Evolutionary conservation across 2,113 vertebrate species (phyloP), one percentile per base, ranked within the genome.

Genomic region (Lutjanus erythropterus): DNA sequence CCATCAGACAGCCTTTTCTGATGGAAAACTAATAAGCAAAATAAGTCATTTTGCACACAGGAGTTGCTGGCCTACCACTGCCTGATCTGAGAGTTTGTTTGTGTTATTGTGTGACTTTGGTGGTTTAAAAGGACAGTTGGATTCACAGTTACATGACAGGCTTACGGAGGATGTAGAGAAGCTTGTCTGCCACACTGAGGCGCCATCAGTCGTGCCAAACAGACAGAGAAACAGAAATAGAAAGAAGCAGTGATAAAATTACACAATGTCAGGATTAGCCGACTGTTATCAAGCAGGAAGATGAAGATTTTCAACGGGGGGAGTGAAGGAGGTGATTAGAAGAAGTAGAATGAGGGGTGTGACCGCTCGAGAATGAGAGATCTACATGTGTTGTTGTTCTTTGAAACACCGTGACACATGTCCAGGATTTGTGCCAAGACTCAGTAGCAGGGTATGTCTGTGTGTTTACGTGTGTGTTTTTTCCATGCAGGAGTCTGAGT

Each of bases 401-500:
- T n/a, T 86, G 29, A 78, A 77, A 83, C 44, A 46, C 49, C 3
- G 62, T 70, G 77, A 78, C 73, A 84, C 75, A 75, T 60, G 55
- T 78, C 69, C 58, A 60, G 72, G 49, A 35, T 74, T 62, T 75
- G n/a, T 68, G 73, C 72, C 76, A 75, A 59, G 41, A 70, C 33
- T 53, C 37, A 49, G 55, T 67, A 3, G 29, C 39, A 15, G 55
- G n/a, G 15, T 25, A 4, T 61, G 37, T 53, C 18, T 59, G 21
- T 23, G 46, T 62, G 44, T 37, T 19, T 52, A 15, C 46, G 42
- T 71, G 35, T 44, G 31, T 64, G 37, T 55, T 69, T 52, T 27
- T 58, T 84, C 39, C 29, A 5, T 79, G 59, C 29, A 81, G n/a
- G n/a, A 58, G 52, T 80, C 41, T 88, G 76, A 85, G 53, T 88